These are phyloP conservation scores for Semaprochilodus insignis DNA, from an alignment of 2,797 vertebrate genomes.

Conservation along the genomic window DNA sequence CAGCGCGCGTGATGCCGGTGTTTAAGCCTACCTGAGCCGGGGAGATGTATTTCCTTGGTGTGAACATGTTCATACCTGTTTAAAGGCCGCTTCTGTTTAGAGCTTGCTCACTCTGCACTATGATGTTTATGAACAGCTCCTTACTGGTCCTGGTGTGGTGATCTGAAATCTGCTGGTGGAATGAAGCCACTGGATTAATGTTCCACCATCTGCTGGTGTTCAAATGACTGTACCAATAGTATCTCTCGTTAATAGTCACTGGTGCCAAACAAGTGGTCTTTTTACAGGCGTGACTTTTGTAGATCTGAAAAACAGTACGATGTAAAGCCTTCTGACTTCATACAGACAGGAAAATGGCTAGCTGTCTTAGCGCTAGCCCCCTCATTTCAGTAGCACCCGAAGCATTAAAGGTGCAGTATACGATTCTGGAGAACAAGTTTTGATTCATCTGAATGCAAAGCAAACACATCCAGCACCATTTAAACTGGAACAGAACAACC, in stretches of 20 bases:
- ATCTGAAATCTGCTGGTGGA: background rate
- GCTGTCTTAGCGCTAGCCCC: background rate
- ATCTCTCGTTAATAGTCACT: background rate
- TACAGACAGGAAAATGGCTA: background rate
- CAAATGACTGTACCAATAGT: background rate
- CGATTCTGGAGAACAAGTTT: too few species aligned
- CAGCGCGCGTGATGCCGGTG: background rate
- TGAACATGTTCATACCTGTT: slow-evolving; percentile 11
- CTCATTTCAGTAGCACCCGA: background rate
- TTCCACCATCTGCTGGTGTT: background rate
- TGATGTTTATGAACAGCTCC: slow-evolving; percentile 11
- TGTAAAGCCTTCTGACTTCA: background rate
- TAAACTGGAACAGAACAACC: too few species aligned
- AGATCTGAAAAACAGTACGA: background rate
- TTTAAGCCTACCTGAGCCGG: background rate
- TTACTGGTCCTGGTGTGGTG: background rate
- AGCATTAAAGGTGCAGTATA: background rate
- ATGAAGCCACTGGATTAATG: background rate
- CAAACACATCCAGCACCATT: too few species aligned
- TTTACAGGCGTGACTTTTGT: background rate
- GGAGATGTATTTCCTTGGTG: slow-evolving; percentile 20
- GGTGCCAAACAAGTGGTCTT: background rate
- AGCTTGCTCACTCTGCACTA: background rate
- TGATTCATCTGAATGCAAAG: too few species aligned
- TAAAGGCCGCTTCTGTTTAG: background rate